These are phyloP conservation scores for Xyliphius kryptos DNA, from an alignment of 2,113 vertebrate species.

Conservation along the genomic window DNA sequence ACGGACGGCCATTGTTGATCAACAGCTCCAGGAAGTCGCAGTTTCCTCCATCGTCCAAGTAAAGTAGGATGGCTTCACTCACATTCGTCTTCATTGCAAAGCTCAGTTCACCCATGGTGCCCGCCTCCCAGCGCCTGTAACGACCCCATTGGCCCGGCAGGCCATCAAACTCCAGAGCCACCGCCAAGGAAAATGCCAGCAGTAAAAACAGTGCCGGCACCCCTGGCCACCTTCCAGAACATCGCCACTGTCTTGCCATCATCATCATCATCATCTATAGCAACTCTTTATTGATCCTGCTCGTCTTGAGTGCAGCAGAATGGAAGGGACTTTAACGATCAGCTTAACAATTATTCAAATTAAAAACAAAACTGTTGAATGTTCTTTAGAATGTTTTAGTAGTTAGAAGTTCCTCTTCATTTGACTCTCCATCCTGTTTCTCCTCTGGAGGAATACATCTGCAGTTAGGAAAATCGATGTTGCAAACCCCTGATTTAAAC, in stretches of 20 bases:
- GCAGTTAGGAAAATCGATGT: too few species aligned
- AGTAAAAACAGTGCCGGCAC: constrained; percentile 54
- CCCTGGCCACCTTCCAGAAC: constrained; percentile 36
- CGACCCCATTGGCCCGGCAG: constrained; percentile 88
- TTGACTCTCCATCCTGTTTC: constrained; percentile 57
- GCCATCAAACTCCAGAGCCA: constrained; percentile 80
- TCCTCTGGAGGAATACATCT: constrained; percentile 30
- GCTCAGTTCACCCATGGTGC: constrained; percentile 77
- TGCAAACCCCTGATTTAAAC: too few species aligned
- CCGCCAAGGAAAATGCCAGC: constrained; percentile 41
- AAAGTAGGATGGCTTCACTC: constrained; percentile 80
- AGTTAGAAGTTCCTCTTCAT: constrained; percentile 47
- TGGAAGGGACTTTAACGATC: constrained; percentile 35
- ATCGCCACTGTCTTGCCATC: constrained; percentile 52
- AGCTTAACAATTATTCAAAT: too few species aligned
- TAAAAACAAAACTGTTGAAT: too few species aligned
- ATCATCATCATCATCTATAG: too few species aligned
- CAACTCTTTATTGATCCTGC: constrained; percentile 34
- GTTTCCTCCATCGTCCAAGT: constrained; percentile 88
- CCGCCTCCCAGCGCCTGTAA: constrained; percentile 81
- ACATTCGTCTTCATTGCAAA: constrained; percentile 84
- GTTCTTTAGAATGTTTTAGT: constrained; percentile 17
- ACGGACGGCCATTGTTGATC: constrained; percentile 73
- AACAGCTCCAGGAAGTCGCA: constrained; percentile 92
- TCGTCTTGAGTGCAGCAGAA: constrained; percentile 41